Evolutionary conservation across 2,113 vertebrate species (phyloP).

Genomic region (Spheniscus mendiculus): DNA sequence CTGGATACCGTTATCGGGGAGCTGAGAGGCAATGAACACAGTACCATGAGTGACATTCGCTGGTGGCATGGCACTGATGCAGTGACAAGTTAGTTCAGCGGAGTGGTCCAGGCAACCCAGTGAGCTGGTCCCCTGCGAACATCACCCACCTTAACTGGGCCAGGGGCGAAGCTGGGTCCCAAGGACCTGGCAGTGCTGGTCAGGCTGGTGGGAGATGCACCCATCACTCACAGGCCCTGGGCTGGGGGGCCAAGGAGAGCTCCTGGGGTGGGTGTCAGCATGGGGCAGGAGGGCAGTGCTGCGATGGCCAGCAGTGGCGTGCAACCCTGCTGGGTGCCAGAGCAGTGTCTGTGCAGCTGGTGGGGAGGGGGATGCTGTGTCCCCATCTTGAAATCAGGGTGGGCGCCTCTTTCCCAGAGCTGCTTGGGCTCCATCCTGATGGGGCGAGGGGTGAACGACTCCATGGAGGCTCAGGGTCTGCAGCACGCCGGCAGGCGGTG

Average conservation of each 20-base stretch:
- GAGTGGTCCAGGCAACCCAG: not conserved
- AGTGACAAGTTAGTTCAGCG: not conserved
- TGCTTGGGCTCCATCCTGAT: not conserved
- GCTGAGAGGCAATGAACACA: not conserved
- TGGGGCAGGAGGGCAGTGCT: not conserved
- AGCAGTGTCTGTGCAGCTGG: not conserved
- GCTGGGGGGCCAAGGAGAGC: not conserved
- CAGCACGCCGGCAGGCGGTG: rapidly evolving
- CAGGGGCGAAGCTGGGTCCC: not conserved
- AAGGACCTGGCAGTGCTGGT: not conserved
- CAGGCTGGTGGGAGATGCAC: not conserved
- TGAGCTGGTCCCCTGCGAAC: not conserved
- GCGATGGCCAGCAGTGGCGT: not conserved
- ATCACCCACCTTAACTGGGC: not conserved
- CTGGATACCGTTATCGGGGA: not conserved
- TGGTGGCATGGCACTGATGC: not conserved
- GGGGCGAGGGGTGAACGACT: not conserved
- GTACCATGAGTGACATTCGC: not conserved
- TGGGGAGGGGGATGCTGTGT: not conserved
- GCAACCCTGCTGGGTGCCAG: not conserved
- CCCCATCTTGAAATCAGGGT: rapidly evolving
- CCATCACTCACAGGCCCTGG: not conserved
- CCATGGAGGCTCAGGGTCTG: not conserved
- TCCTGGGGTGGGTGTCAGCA: not conserved
- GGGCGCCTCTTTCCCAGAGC: not conserved